Conservation (phyloP, 2,113 vertebrate species). For the Chitala chitala region DNA sequence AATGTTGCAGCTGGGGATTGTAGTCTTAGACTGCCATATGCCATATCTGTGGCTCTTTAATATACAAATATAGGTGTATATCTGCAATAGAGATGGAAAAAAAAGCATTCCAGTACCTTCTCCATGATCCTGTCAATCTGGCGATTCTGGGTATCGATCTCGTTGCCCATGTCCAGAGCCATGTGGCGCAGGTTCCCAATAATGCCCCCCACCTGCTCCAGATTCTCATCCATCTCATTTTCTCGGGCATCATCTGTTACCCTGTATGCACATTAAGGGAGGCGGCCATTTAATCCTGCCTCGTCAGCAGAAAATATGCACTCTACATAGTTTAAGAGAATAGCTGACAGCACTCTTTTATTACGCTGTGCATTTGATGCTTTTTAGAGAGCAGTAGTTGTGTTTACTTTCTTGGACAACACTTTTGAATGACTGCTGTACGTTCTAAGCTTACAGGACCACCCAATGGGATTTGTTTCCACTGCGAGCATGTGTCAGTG, state of each 20-base stretch:
- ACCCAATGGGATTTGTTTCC: no score
- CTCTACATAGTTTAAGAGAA: not conserved
- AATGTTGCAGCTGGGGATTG: not conserved
- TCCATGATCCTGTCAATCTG: constrained; percentile 99
- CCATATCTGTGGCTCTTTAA: no score
- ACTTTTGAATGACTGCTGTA: no score
- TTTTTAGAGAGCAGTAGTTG: no score
- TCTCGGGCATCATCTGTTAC: constrained; percentile 96
- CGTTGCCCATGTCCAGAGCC: constrained; percentile 98
- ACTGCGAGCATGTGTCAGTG: no score
- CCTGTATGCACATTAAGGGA: constrained; percentile 53
- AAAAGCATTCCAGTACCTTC: constrained; percentile 68
- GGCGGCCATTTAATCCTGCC: not conserved
- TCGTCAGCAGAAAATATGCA: not conserved
- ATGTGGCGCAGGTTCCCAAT: constrained; percentile 98
- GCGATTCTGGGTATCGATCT: constrained; percentile 98
- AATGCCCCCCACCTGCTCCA: constrained; percentile 96
- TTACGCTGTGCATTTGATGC: no score
- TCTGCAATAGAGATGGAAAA: not conserved
- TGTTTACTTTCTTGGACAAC: no score
- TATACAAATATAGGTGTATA: no score
- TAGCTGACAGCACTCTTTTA: no score
- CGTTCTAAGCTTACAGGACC: no score
- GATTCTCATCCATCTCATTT: constrained; percentile 99
- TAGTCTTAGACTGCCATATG: no score